Evolutionary conservation across 2,888 invertebrate genomes (phyloP), one percentile per base, ranked within the genome.

Genomic region (Phengaris arion): DNA sequence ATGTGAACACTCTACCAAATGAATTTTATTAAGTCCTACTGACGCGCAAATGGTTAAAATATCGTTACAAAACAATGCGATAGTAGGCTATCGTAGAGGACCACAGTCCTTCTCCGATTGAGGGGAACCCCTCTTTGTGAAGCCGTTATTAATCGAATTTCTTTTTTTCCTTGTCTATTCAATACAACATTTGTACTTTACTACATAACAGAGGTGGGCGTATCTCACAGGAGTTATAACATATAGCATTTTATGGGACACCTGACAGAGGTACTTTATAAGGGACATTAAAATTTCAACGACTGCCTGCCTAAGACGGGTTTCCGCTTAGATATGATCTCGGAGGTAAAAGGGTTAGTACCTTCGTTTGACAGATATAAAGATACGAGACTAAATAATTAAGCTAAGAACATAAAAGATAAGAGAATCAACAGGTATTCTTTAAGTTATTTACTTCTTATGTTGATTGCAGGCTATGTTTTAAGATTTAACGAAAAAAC

Each of bases 221-320:
- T 64, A 45, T 45, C 64, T 45, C 12, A 7, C 64, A 45, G 64
- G 64, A 64, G 64, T 45, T 12, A 64, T 64, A 64, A 64, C 64
- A 69, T 69, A 69, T n/a, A 46, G 69, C 46, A 69, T 69, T 69
- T 69, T 69, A 69, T 48, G 69, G 10, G 46, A 15, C 69, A 69
- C 48, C 69, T 69, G 69, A 69, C 69, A 15, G 48, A 48, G 69
- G 15, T 69, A 69, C 69, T 69, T 69, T 48, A 69, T 69, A 69
- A 46, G 48, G 69, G 48, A 48, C 69, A 69, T 69, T 69, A 69
- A 69, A 69, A 69, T 69, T 69, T 69, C 69, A 69, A 69, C 69
- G 48, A 64, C 64, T 64, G 46, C 48, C 46, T 12, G 15, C 46
- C 69, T 69, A 46, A 46, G 69, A 69, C 48, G 69, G 48, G 69